phyloP scores from a whole-genome alignment of 2,797 vertebrate species.

The Rhabdophis nuchalis region DNA sequence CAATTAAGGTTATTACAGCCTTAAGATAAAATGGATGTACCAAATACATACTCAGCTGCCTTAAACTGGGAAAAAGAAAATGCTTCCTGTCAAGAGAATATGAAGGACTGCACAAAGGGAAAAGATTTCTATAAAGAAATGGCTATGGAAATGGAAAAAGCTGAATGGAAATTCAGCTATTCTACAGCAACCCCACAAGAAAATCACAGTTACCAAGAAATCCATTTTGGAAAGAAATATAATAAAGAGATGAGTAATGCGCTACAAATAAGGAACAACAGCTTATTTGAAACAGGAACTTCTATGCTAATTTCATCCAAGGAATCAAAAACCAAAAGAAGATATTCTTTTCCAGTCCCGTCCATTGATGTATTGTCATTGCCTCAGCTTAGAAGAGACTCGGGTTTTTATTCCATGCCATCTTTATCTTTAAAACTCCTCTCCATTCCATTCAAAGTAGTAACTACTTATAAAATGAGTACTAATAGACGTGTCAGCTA shows the following conservation, averaged over 20 bases:
- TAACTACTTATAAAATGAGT: slow-evolving; percentile 40
- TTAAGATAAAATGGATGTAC: slow-evolving; percentile 48
- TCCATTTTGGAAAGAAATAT: slow-evolving; percentile 62
- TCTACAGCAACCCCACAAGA: slow-evolving; percentile 48
- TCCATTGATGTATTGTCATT: slow-evolving; percentile 36
- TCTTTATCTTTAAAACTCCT: slow-evolving; percentile 68
- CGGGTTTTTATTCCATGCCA: slow-evolving; percentile 67
- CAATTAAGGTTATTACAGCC: slow-evolving; percentile 56
- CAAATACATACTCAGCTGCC: slow-evolving; percentile 15
- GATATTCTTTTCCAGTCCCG: slow-evolving; percentile 75
- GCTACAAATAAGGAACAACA: slow-evolving; percentile 68
- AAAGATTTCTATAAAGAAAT: slow-evolving; percentile 53
- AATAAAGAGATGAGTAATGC: slow-evolving; percentile 59
- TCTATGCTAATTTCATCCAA: slow-evolving; percentile 19
- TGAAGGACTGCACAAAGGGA: slow-evolving; percentile 32
- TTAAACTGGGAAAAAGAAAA: slow-evolving; percentile 35
- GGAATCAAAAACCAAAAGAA: slow-evolving; percentile 62
- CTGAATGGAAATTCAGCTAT: slow-evolving; percentile 25
- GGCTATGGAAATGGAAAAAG: background rate
- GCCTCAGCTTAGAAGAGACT: slow-evolving; percentile 57
- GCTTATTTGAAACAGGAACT: slow-evolving; percentile 61
- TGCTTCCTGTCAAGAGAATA: slow-evolving; percentile 41
- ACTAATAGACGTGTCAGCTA: slow-evolving; percentile 40
- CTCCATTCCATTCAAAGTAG: slow-evolving; percentile 51
- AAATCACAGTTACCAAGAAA: slow-evolving; percentile 63